Conservation (phyloP, 2,113 vertebrate species). For the Tiliqua scincoides region DNA sequence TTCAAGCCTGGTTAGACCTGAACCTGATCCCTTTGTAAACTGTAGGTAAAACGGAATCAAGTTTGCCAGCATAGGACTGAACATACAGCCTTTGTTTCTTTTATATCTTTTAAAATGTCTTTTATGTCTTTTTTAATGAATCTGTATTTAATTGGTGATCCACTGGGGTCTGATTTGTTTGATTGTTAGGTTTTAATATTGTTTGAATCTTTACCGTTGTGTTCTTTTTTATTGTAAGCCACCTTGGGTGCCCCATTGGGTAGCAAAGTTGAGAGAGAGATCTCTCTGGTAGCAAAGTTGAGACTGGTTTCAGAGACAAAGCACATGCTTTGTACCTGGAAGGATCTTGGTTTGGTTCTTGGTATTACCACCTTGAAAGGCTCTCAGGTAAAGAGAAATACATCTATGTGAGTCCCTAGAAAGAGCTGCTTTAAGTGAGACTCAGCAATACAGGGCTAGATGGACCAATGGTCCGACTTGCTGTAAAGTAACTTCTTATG, state of each 20-base stretch:
- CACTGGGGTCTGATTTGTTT: no score
- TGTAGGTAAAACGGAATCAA: not conserved
- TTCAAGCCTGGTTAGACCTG: not conserved
- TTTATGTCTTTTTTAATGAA: no score
- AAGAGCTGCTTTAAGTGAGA: not conserved
- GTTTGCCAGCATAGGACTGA: not conserved
- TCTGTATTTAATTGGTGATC: no score
- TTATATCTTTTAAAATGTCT: conserved; percentile 1
- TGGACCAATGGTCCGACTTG: not conserved
- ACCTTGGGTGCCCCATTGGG: no score
- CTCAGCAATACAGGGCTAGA: not conserved
- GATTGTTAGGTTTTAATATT: no score
- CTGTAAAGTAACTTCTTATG: not conserved
- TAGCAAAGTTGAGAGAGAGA: no score
- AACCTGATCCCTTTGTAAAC: not conserved
- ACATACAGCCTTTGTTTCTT: not conserved
- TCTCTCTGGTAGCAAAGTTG: no score
- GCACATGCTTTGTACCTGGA: not conserved
- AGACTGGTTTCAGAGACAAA: no score
- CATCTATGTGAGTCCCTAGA: not conserved
- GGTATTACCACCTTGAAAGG: not conserved
- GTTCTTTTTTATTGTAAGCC: no score
- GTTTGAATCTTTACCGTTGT: no score
- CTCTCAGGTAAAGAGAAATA: not conserved
- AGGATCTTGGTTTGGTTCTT: not conserved